These are phyloP conservation scores for Sebastiscus albofasciatus DNA, from an alignment of 2,797 vertebrate genomes.

Conservation along the genomic window DNA sequence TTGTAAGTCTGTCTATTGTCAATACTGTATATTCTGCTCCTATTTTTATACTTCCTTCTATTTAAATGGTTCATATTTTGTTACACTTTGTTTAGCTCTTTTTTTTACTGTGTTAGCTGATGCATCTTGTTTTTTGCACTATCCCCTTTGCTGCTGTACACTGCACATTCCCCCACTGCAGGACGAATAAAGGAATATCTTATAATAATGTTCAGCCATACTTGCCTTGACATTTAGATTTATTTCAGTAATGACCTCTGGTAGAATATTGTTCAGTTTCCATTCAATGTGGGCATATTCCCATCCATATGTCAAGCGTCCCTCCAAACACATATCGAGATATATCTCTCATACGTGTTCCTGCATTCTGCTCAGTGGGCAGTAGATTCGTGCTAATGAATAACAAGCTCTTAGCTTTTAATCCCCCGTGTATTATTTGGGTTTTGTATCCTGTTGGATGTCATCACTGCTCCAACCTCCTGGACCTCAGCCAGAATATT, in stretches of 20 bases:
- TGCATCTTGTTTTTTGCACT: no score
- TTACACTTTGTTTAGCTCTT: no score
- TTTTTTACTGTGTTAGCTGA: no score
- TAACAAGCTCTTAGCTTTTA: not conserved
- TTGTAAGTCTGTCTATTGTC: no score
- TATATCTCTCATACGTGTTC: not conserved
- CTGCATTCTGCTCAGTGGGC: not conserved
- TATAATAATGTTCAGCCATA: not conserved
- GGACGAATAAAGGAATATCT: no score
- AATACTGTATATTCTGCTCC: no score
- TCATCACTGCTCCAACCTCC: not conserved
- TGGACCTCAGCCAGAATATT: not conserved
- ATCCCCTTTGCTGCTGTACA: no score
- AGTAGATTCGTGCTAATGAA: conserved; percentile 1
- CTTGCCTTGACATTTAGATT: conserved; percentile 17
- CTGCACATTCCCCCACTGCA: no score
- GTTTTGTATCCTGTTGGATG: not conserved
- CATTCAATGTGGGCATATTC: not conserved
- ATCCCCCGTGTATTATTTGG: not conserved
- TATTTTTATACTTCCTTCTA: no score
- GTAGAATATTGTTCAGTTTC: not conserved
- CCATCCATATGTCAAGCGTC: not conserved
- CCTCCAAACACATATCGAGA: not conserved
- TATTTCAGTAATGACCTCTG: conserved; percentile 1
- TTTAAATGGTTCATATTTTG: no score